phyloP scores from a whole-genome alignment of 2,797 vertebrate species.

The Hybognathus amarus region DNA sequence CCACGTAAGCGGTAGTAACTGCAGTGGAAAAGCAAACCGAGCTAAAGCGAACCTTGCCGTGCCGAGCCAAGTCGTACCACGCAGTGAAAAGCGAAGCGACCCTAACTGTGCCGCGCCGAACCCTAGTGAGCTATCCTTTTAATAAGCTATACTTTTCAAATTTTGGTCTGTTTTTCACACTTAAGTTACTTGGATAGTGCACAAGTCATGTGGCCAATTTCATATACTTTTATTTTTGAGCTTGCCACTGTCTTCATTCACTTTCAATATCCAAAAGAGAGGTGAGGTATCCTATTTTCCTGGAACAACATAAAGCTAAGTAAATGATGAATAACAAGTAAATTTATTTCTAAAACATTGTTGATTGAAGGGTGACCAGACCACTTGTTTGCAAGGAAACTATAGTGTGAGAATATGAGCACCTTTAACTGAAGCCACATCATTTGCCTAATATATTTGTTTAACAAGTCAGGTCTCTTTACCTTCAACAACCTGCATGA shows the following conservation, averaged over 20 bases:
- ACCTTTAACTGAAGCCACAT: slow-evolving; percentile 20
- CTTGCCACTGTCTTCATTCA: background rate
- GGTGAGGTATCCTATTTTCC: background rate
- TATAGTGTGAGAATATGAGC: background rate
- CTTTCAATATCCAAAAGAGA: background rate
- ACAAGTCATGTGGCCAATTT: background rate
- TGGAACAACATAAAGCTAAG: background rate
- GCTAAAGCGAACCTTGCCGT: too few species aligned
- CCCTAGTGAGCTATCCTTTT: too few species aligned
- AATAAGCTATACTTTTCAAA: background rate
- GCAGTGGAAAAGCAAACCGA: too few species aligned
- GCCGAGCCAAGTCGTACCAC: too few species aligned
- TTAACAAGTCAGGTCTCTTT: background rate
- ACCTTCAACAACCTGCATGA: background rate
- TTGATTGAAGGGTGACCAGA: background rate
- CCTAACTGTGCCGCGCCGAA: too few species aligned
- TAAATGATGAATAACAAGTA: background rate
- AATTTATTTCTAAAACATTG: slow-evolving; percentile 4
- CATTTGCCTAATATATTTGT: slow-evolving; percentile 29
- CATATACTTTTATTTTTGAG: background rate
- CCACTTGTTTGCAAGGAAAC: background rate
- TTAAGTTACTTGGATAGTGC: background rate
- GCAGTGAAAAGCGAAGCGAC: too few species aligned
- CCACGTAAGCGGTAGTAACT: too few species aligned
- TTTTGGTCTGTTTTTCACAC: background rate